Percentiles rank a stretch among this genome's conserved stretches.
Conservation (phyloP, 1,140 invertebrate genomes). For the Diachasma alloeum region DNA sequence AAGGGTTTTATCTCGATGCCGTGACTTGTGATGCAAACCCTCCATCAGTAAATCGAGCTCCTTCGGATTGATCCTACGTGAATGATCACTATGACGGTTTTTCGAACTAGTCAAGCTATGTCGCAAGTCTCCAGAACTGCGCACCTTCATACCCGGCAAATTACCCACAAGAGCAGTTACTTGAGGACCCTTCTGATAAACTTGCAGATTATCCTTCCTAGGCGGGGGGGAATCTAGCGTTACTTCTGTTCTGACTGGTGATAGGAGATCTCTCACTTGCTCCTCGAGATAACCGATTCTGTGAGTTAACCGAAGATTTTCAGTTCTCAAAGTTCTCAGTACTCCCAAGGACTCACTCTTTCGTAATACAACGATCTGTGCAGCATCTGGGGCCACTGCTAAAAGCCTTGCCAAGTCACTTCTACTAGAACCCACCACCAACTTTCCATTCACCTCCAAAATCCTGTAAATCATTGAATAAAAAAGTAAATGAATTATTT, state of each 20-base stretch:
- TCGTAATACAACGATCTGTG: constrained; percentile 62
- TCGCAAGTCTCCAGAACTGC: constrained; percentile 48
- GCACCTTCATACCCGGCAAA: constrained; percentile 68
- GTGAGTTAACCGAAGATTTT: constrained; percentile 85
- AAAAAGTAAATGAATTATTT: neutral
- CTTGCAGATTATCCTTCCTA: constrained; percentile 62
- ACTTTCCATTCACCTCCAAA: constrained; percentile 84
- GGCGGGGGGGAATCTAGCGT: constrained; percentile 38
- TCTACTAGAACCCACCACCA: constrained; percentile 73
- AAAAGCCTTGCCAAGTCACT: constrained; percentile 75
- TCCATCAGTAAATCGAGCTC: constrained; percentile 51
- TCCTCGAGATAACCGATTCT: constrained; percentile 89
- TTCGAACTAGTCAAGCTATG: constrained; percentile 53
- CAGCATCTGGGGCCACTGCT: constrained; percentile 67
- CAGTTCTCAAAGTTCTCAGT: constrained; percentile 72
- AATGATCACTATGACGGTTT: constrained; percentile 47
- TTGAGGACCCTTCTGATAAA: constrained; percentile 72
- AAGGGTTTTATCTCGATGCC: constrained; percentile 43
- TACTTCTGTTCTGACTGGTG: constrained; percentile 49
- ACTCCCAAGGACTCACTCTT: constrained; percentile 70
- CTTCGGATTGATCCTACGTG: constrained; percentile 38
- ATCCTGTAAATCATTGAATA: constrained; percentile 66
- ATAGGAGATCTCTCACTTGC: constrained; percentile 77
- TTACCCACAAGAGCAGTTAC: constrained; percentile 67
- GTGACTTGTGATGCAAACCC: constrained; percentile 47